Percentiles rank a stretch among this genome's conserved stretches.
These are phyloP conservation scores for Tauraco hartlaubi DNA, from an alignment of 2,797 vertebrate species.

Conservation along the genomic window DNA sequence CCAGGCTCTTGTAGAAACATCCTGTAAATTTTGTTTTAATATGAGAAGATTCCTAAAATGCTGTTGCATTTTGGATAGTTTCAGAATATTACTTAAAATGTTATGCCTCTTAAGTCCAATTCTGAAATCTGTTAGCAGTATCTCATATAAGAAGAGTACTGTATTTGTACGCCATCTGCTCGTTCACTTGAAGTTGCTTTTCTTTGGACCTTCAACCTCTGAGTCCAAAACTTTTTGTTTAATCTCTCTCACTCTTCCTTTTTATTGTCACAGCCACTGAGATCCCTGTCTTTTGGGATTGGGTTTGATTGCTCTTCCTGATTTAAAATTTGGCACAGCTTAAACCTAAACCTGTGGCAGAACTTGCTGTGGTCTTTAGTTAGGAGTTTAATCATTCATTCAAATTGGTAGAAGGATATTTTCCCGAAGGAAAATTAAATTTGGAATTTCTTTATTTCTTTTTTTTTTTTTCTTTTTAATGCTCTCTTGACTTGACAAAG, in stretches of 20 bases:
- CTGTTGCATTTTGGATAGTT: neutral
- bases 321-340: neutral
- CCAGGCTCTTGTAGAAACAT: neutral
- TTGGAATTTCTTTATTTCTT: neutral
- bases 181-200: neutral
- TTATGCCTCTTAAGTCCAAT: neutral
- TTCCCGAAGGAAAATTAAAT: neutral
- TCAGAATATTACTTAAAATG: neutral
- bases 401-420: neutral
- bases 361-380: neutral
- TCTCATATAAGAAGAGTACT: neutral
- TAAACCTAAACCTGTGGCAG: neutral
- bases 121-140: neutral
- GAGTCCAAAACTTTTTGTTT: neutral
- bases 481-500: neutral
- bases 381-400: neutral
- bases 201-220: neutral
- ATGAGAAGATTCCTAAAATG: neutral
- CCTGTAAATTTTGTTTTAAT: neutral
- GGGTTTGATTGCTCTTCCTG: neutral
- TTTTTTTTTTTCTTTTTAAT: neutral
- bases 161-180: neutral
- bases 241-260: neutral
- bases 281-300: neutral
- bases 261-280: neutral